phyloP scores from a whole-genome alignment of 1,140 invertebrate species.

The Drosophila bifasciata region DNA sequence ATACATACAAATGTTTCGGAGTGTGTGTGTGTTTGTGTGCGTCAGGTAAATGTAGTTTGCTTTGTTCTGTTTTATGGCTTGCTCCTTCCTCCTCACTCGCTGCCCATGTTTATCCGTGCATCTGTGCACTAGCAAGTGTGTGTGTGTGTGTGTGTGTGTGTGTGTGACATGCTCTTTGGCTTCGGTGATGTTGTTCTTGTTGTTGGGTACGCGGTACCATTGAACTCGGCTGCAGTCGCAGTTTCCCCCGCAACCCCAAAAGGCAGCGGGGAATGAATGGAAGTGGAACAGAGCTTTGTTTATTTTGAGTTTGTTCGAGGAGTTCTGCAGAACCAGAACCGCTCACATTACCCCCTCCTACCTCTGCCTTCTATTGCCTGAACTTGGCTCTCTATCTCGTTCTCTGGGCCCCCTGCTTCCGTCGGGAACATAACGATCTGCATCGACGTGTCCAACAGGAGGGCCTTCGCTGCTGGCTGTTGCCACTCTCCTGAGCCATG shows the following conservation, averaged over 20 bases:
- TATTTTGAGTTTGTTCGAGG: conserved; percentile 33
- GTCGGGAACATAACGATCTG: too few species aligned
- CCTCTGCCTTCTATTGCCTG: conserved; percentile 21
- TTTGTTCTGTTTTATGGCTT: conserved; percentile 61
- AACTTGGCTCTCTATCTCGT: conserved; percentile 43
- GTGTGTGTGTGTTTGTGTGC: conserved; percentile 4
- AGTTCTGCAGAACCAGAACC: conserved; percentile 45
- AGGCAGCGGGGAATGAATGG: conserved; percentile 50
- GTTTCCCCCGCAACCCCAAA: conserved; percentile 63
- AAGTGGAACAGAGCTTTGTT: conserved; percentile 62
- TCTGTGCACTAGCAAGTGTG: conserved; percentile 17
- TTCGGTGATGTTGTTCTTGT: conserved; percentile 34
- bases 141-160: conserved; percentile 13
- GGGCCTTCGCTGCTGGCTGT: neutral
- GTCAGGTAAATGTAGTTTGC: conserved; percentile 56
- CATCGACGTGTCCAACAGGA: too few species aligned
- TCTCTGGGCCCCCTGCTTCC: neutral
- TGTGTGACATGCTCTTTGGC: conserved; percentile 62
- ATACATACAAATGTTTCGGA: neutral
- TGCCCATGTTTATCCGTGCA: conserved; percentile 2
- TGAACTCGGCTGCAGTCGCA: conserved; percentile 67
- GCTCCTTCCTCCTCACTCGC: conserved; percentile 50
- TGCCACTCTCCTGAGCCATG: conserved; percentile 54
- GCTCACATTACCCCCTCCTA: conserved; percentile 3
- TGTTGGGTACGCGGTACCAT: conserved; percentile 66